Percentiles rank a stretch among this genome's conserved stretches.
Evolutionary conservation across 2,888 invertebrate genomes (phyloP).

Genomic region (Andrena praecox): DNA sequence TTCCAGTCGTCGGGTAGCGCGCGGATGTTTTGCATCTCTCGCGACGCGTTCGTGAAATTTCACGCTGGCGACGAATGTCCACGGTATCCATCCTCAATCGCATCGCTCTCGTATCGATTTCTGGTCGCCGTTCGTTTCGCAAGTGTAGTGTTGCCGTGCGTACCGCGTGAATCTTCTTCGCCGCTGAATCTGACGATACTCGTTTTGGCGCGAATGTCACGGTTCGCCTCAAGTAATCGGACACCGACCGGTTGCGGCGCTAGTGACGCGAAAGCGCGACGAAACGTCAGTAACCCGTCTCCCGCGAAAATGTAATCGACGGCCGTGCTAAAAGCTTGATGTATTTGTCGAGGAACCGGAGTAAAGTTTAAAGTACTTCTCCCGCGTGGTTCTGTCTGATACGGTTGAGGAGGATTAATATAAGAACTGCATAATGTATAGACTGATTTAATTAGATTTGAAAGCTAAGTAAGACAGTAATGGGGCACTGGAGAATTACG

Average conservation of each 20-base stretch:
- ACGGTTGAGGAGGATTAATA: not conserved
- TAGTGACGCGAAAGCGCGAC: not conserved
- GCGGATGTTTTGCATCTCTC: slow-evolving; percentile 78
- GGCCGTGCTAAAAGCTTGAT: not conserved
- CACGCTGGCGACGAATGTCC: not conserved
- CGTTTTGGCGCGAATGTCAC: slow-evolving; percentile 50
- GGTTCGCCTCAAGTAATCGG: not conserved
- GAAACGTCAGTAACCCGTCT: not conserved
- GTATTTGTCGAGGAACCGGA: not conserved
- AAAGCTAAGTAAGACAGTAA: not conserved
- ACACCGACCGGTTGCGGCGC: not conserved
- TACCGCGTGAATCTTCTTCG: not conserved
- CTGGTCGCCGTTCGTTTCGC: not conserved
- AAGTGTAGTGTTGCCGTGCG: slow-evolving; percentile 23
- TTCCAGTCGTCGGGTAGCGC: slow-evolving; percentile 80
- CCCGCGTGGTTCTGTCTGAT: not conserved
- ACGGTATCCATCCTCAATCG: not conserved
- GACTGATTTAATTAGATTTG: not conserved
- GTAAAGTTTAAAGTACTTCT: not conserved
- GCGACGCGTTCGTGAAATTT: slow-evolving; percentile 44
- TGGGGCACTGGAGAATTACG: not conserved
- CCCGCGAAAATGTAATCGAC: slow-evolving; percentile 4
- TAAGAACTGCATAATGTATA: not conserved
- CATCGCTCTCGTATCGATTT: not conserved
- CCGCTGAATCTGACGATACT: not conserved